Evolutionary conservation across 1,140 invertebrate genomes (phyloP).

Genomic region (Brachionus manjavacas): DNA sequence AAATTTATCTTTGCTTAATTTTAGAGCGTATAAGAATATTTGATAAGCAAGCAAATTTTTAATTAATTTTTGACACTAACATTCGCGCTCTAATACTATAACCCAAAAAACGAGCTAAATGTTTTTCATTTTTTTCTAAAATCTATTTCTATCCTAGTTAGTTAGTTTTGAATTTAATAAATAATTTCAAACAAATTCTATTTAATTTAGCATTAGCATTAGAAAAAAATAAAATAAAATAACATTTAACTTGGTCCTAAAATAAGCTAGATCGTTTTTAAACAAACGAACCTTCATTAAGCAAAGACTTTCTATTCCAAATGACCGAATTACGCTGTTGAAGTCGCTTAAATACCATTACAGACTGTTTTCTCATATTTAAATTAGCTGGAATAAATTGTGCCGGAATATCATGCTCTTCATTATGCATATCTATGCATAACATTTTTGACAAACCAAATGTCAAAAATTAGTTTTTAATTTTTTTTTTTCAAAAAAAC

Average conservation of each 20-base stretch:
- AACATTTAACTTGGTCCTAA: not conserved
- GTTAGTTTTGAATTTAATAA: too few relatives aligned
- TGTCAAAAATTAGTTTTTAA: constrained; percentile 4
- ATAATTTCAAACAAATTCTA: too few relatives aligned
- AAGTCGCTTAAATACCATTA: constrained; percentile 25
- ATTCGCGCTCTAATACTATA: not conserved
- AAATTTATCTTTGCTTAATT: not conserved
- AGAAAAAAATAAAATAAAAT: not conserved
- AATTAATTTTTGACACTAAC: not conserved
- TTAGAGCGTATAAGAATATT: not conserved
- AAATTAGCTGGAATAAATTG: constrained; percentile 9
- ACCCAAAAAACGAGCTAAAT: not conserved
- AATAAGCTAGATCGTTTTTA: not conserved
- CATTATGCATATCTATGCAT: constrained; percentile 38
- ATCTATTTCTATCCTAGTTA: not conserved
- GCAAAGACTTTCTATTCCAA: constrained; percentile 41
- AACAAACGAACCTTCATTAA: constrained; percentile 33
- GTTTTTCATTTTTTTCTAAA: not conserved
- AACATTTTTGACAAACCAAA: constrained; percentile 11
- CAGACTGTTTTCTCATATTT: constrained; percentile 41
- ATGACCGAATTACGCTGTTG: constrained; percentile 34
- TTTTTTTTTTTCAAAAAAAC: not conserved
- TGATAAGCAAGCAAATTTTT: not conserved
- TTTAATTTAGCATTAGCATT: too few relatives aligned
- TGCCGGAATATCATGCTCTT: constrained; percentile 17